Conservation (phyloP, 1,140 invertebrate genomes). For the Drosophila bocki region DNA sequence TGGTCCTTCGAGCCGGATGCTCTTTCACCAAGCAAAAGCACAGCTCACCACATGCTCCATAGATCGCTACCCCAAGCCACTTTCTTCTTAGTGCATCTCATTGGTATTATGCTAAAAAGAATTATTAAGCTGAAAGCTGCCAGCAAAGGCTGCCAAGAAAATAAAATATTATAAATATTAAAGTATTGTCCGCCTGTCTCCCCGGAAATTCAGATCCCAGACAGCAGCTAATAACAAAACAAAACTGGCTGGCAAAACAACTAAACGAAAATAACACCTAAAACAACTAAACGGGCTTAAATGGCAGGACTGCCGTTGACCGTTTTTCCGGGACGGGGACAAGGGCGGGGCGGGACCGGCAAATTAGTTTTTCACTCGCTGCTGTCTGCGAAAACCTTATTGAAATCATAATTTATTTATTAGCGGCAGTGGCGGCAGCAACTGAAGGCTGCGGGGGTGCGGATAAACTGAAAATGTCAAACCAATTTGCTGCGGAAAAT, state of each 20-base stretch:
- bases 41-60: too few species aligned
- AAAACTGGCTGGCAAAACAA: constrained; percentile 10
- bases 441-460: constrained; percentile 1
- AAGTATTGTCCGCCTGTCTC: neutral
- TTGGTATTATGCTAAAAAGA: too few species aligned
- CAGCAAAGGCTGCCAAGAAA: constrained; percentile 1
- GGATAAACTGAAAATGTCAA: constrained; percentile 64
- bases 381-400: constrained; percentile 57
- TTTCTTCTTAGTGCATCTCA: too few species aligned
- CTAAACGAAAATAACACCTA: constrained; percentile 27
- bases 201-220: constrained; percentile 13
- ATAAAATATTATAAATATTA: constrained; percentile 10
- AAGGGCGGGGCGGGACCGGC: constrained; percentile 3
- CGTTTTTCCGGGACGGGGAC: constrained; percentile 6
- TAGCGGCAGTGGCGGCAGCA: constrained; percentile 35
- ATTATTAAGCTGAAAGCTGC: neutral
- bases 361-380: constrained; percentile 60
- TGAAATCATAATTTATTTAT: constrained; percentile 80
- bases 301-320: neutral
- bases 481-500: constrained; percentile 67
- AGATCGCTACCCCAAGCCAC: too few species aligned
- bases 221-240: constrained; percentile 5
- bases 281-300: constrained; percentile 23
- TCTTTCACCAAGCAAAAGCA: too few species aligned
- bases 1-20: too few species aligned